Evolutionary conservation across 2,797 vertebrate species (phyloP), one percentile per base, ranked within the genome.

Genomic region (Oreortyx pictus): DNA sequence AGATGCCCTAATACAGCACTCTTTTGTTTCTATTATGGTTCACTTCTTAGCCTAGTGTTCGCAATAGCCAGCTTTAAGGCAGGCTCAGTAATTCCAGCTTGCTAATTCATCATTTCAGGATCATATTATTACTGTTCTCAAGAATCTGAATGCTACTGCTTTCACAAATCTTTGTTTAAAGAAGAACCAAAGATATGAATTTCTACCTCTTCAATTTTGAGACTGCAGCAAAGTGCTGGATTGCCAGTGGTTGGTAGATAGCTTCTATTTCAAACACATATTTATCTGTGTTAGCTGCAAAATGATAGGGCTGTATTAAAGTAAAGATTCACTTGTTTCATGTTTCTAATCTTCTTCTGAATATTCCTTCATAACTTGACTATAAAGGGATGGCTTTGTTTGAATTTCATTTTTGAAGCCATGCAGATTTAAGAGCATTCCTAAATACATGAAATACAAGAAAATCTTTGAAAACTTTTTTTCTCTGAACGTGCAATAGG

Each of bases 211-310:
- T 77, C 87, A 92, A 82, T 93, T 94, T 37, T 44, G 80, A 44
- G 67, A 88, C 89, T 43, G 84, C 56, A 49, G 86, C 4, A 1
- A 93, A 83, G 78, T 41, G 92, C 78, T 11, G 79, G 86, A 85
- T 85, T 95, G 91, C 85, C 92, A 93, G 87, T 89, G 88, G 94
- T 95, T 95, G 92, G 87, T 90, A 92, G 92, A 95, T 64, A 71
- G 94, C 67, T 89, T 89, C 88, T 71, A 31, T 93, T 95, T 96
- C 94, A 96, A 96, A 93, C 91, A 92, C 86, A 11, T 87, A 92
- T 88, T 94, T 95, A 96, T 92, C 91, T 92, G 71, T 71, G 79
- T 86, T 82, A 95, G 89, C 88, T 90, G 73, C 67, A 88, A 89
- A 96, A 93, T 88, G 85, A 96, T 79, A 92, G 89, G 85, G 89